Percentiles rank a stretch among this genome's conserved stretches.
These are phyloP conservation scores for Clangula hyemalis DNA, from an alignment of 2,797 vertebrate species.

Conservation along the genomic window DNA sequence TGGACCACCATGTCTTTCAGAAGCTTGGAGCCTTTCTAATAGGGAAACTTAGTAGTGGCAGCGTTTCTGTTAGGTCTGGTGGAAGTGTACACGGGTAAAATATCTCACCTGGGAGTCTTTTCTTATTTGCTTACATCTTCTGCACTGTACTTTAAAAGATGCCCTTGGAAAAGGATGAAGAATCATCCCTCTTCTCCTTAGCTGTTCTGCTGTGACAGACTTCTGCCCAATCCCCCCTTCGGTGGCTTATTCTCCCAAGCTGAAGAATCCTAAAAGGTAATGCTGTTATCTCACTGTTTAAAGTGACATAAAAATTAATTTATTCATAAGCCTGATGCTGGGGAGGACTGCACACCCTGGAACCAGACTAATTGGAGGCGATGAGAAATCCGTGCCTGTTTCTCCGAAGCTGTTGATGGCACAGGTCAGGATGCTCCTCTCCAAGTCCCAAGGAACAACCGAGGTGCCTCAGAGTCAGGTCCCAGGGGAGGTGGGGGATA, in stretches of 20 bases:
- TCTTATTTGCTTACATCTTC: slow-evolving; percentile 15
- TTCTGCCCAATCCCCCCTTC: not conserved
- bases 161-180: slow-evolving; percentile 28
- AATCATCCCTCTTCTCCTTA: not conserved
- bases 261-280: slow-evolving; percentile 20
- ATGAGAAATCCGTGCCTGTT: slow-evolving; percentile 33
- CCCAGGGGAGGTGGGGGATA: not conserved
- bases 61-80: not conserved
- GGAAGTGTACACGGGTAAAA: not conserved
- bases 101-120: not conserved
- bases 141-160: slow-evolving; percentile 7
- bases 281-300: slow-evolving; percentile 30
- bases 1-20: not conserved
- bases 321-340: not conserved
- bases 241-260: not conserved
- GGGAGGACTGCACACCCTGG: not conserved
- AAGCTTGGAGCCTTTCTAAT: not conserved
- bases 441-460: not conserved
- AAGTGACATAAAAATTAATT: slow-evolving; percentile 27
- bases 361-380: not conserved
- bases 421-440: not conserved
- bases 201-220: not conserved
- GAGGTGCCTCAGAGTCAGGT: not conserved
- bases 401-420: not conserved
- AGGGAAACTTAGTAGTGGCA: not conserved